A percentile compares a stretch with the other conserved stretches of the same genome.
phyloP scores from a whole-genome alignment of 2,888 invertebrate species.

The Coenonympha glycerion region DNA sequence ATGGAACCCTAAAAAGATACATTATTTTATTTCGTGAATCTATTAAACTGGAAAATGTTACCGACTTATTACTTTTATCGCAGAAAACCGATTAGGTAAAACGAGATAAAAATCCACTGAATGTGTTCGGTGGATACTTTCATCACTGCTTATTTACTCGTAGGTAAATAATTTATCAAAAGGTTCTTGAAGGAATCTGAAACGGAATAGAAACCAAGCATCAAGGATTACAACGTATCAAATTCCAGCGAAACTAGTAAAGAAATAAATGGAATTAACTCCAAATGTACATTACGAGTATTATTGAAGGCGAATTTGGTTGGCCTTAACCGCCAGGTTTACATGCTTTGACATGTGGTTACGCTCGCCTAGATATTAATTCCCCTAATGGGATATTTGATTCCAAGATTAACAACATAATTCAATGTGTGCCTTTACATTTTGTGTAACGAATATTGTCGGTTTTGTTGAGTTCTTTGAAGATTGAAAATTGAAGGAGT shows the following conservation, averaged over 20 bases:
- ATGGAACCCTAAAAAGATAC: too few species aligned
- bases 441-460: neutral
- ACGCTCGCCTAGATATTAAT: constrained; percentile 19
- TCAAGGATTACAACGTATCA: too few species aligned
- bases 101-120: too few species aligned
- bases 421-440: neutral
- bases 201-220: neutral
- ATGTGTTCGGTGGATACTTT: too few species aligned
- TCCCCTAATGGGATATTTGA: constrained; percentile 16
- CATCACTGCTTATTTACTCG: too few species aligned
- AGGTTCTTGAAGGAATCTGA: neutral
- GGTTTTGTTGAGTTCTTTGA: neutral
- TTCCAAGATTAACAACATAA: constrained; percentile 13
- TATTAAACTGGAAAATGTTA: too few species aligned
- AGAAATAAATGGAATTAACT: neutral
- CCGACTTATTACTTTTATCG: too few species aligned
- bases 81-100: too few species aligned
- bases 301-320: constrained; percentile 4
- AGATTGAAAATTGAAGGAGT: neutral
- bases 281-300: neutral
- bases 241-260: neutral
- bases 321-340: neutral
- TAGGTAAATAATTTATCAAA: neutral
- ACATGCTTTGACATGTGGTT: constrained; percentile 19
- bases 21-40: too few species aligned